These are phyloP conservation scores for Acanthisitta chloris DNA, from an alignment of 2,113 vertebrate genomes.

Conservation along the genomic window DNA sequence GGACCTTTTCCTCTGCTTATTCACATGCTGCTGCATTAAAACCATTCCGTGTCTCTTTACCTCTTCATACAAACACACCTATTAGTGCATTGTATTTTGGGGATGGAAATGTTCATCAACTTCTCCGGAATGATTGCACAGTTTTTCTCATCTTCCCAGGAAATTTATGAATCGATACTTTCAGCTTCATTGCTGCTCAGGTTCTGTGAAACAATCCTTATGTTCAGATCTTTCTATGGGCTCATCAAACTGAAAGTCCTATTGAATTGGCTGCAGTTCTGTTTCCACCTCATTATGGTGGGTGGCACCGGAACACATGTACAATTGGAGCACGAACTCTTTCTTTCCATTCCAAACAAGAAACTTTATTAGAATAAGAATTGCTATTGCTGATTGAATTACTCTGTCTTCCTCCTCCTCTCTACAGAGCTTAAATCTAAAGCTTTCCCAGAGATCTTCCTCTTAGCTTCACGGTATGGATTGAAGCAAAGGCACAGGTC, in stretches of 20 bases:
- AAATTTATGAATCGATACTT: conserved; percentile 62
- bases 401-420: not conserved
- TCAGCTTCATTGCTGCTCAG: conserved; percentile 63
- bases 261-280: conserved; percentile 44
- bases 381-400: not conserved
- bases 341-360: not conserved
- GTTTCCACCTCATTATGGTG: conserved; percentile 47
- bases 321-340: conserved; percentile 1
- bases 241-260: conserved; percentile 45
- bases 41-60: not conserved
- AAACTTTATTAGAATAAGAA: conserved; percentile 31
- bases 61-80: not conserved
- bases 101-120: not conserved
- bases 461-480: not conserved
- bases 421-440: not conserved
- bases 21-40: not conserved
- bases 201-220: conserved; percentile 67
- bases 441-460: not conserved
- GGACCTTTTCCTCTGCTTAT: not conserved
- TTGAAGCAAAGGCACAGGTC: not conserved
- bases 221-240: conserved; percentile 50
- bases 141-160: conserved; percentile 12
- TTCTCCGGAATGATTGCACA: not conserved
- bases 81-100: not conserved
- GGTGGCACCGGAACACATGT: conserved; percentile 37